phyloP scores from a whole-genome alignment of 2,888 invertebrate species.

The Zonitis immaculata region DNA sequence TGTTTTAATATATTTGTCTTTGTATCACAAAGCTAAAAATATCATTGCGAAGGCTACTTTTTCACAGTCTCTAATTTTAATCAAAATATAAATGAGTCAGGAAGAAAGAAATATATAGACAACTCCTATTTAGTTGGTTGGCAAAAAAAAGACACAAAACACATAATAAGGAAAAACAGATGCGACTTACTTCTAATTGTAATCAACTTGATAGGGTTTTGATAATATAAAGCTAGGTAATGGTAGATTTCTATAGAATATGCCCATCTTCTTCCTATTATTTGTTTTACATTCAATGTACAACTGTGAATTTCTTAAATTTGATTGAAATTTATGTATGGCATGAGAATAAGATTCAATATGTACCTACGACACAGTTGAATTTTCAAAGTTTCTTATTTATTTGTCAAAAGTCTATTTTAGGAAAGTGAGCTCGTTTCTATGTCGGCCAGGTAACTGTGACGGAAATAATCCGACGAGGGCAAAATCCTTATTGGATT shows the following conservation, averaged over 20 bases:
- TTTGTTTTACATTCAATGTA: no score
- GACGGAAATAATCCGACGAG: conserved; percentile 9
- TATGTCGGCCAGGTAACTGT: conserved; percentile 14
- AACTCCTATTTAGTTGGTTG: neutral
- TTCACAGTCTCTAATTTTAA: no score
- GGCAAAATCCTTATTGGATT: conserved; percentile 8
- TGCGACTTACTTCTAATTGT: neutral
- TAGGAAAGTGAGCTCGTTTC: conserved; percentile 2
- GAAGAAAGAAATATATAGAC: no score
- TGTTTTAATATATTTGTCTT: neutral
- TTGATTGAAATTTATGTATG: no score
- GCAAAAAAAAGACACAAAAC: neutral
- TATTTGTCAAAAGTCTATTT: conserved; percentile 13
- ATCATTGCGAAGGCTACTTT: no score
- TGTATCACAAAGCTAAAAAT: no score
- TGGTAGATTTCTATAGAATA: neutral
- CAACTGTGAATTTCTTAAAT: no score
- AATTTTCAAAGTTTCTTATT: conserved; percentile 11
- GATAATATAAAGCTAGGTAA: neutral
- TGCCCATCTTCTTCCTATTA: no score
- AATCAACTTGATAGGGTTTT: neutral
- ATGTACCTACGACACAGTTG: no score
- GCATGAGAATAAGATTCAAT: no score
- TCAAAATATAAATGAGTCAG: no score
- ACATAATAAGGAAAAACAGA: neutral